Conservation (phyloP, 2,113 vertebrate species). For the Burhinus bistriatus region DNA sequence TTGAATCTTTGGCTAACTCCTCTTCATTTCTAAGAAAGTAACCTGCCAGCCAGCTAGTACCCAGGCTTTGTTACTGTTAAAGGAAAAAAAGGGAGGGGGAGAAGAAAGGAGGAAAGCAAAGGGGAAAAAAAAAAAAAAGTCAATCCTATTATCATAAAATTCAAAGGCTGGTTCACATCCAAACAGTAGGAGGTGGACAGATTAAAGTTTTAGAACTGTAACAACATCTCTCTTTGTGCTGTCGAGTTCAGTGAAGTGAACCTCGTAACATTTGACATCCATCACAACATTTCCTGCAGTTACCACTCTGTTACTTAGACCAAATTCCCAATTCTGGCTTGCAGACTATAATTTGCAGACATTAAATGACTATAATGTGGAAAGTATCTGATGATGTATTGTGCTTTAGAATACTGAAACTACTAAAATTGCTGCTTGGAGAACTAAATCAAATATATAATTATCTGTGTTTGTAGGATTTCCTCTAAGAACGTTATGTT, state of each 20-base stretch:
- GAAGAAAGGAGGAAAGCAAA: neutral
- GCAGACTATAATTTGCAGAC: conserved; percentile 39
- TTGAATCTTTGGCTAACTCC: neutral
- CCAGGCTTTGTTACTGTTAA: neutral
- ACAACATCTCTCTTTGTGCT: neutral
- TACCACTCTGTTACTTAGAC: conserved; percentile 34
- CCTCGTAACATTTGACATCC: neutral
- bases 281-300: conserved; percentile 45
- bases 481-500: conserved; percentile 20
- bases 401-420: conserved; percentile 56
- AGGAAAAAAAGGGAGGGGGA: neutral
- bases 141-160: conserved; percentile 9
- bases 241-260: conserved; percentile 5
- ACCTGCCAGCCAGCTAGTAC: conserved; percentile 1
- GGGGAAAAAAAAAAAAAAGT: neutral
- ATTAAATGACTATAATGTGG: conserved; percentile 53
- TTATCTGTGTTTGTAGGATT: conserved; percentile 67
- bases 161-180: conserved; percentile 14
- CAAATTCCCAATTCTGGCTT: conserved; percentile 25
- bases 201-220: conserved; percentile 34
- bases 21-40: conserved; percentile 16
- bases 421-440: conserved; percentile 35
- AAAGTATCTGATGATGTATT: conserved; percentile 61
- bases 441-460: conserved; percentile 61
- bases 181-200: conserved; percentile 34